Base-by-base conservation (phyloP, 2,797 vertebrate species). In the Cyclopterus lumpus region DNA sequence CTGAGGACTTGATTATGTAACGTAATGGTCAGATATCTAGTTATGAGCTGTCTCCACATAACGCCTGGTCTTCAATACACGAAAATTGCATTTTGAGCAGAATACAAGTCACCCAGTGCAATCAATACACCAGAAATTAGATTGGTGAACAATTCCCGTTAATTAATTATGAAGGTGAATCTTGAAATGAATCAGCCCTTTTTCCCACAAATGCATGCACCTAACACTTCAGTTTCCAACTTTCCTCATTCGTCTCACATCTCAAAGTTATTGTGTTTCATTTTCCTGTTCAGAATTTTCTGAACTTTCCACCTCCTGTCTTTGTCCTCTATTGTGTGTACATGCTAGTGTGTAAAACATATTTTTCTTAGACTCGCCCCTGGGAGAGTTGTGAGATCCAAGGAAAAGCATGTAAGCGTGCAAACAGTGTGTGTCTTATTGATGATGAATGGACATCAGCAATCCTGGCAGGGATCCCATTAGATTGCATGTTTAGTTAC, bases 381-480 rank as follows among this genome's bases (percentile, higher is more conserved):
- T 32, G 40, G 51, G 55, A 71, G 72, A 55, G 51, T 80, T 34
- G 49, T 57, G 24, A 68, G 28, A 71, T 36, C 54, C 4, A 42
- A 28, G 24, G 20, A 38, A 68, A 42, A 67, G 26, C 32, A 8
- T 67, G 36, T 57, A 61, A 62, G 42, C 64, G 49, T 67, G 67
- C 63, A 75, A 64, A 59, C 12, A 3, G 20, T 58, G 65, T 75
- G 73, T 66, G 77, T 79, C 62, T 48, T 64, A 70, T 75, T 49
- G 75, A 73, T 88, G 80, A 87, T 90, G 74, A 84, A 92, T 85
- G 81, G 77, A 58, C 67, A 57, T 79, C 40, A 72, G 64, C 75
- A 53, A 66, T 48, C 30, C 49, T 85, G 77, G 81, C 59, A 32
- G 20, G 26, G 24, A 57, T 59, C 59, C 73, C 44, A 86, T 83